These are phyloP conservation scores for Triplophysa tibetana DNA, from an alignment of 2,113 vertebrate species.

Conservation along the genomic window DNA sequence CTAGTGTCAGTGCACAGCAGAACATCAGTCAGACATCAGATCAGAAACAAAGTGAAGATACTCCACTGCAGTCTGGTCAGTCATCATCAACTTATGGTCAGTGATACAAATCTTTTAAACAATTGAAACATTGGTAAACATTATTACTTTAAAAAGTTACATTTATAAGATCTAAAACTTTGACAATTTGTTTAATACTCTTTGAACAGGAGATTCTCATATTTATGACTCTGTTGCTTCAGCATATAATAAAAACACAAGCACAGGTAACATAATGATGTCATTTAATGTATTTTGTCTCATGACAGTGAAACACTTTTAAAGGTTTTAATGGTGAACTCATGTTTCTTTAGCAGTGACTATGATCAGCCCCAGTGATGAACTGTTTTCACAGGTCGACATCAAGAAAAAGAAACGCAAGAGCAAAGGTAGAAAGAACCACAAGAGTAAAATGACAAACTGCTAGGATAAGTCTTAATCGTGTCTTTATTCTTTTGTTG, in stretches of 20 bases:
- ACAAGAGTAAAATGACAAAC: neutral
- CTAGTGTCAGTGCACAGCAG: neutral
- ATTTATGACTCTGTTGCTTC: neutral
- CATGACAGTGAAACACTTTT: too few relatives aligned
- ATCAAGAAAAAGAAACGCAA: too few relatives aligned
- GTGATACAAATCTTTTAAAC: too few relatives aligned
- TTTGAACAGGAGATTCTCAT: neutral
- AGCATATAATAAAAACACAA: neutral
- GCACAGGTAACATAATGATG: neutral
- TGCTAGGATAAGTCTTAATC: neutral
- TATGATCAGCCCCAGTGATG: too few relatives aligned
- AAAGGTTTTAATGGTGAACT: too few relatives aligned
- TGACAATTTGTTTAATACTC: too few relatives aligned
- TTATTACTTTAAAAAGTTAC: too few relatives aligned
- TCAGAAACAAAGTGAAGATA: neutral
- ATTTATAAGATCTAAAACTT: too few relatives aligned
- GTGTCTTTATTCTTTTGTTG: neutral
- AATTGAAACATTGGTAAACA: too few relatives aligned
- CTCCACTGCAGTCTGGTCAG: neutral
- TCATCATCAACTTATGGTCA: neutral
- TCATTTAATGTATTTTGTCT: too few relatives aligned
- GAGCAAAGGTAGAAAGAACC: neutral
- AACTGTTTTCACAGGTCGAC: too few relatives aligned
- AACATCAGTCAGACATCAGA: conserved; percentile 5
- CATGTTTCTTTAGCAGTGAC: too few relatives aligned